Evolutionary conservation across 2,113 vertebrate species (phyloP).

Genomic region (Oncorhynchus keta): DNA sequence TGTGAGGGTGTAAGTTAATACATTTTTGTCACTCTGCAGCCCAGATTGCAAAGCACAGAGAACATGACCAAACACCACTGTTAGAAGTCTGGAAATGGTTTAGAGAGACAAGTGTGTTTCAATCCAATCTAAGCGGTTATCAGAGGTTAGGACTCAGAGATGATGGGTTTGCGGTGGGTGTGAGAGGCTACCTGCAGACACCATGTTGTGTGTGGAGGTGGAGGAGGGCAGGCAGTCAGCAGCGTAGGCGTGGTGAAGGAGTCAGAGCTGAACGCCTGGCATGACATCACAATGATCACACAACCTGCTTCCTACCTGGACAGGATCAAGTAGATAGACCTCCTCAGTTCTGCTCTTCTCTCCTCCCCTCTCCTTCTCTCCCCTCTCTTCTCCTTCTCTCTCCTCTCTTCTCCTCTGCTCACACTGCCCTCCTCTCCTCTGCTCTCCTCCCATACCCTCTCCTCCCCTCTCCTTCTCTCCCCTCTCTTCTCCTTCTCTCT

Average conservation of each 20-base stretch:
- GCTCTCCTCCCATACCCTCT: slow-evolving; percentile 2
- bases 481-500: background rate
- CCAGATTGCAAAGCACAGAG: background rate
- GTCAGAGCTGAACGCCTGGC: slow-evolving; percentile 87
- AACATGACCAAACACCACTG: too few relatives aligned
- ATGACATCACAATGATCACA: slow-evolving; percentile 77
- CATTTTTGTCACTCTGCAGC: background rate
- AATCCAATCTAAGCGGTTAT: too few relatives aligned
- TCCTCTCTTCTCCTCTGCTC: background rate
- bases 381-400: background rate
- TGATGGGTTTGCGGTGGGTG: background rate
- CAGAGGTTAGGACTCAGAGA: too few relatives aligned
- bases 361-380: background rate
- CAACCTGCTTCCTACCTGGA: background rate
- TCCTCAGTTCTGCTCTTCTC: background rate
- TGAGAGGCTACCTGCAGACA: slow-evolving; percentile 85
- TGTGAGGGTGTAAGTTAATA: background rate
- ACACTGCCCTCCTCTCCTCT: background rate
- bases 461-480: background rate
- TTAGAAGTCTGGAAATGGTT: too few relatives aligned
- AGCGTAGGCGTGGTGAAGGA: slow-evolving; percentile 83
- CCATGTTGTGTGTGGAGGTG: slow-evolving; percentile 84
- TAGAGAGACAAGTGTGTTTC: too few relatives aligned
- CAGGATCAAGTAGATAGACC: background rate
- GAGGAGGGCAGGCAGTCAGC: slow-evolving; percentile 88